phyloP scores from a whole-genome alignment of 2,888 invertebrate species.

The Sussaba pulchella region DNA sequence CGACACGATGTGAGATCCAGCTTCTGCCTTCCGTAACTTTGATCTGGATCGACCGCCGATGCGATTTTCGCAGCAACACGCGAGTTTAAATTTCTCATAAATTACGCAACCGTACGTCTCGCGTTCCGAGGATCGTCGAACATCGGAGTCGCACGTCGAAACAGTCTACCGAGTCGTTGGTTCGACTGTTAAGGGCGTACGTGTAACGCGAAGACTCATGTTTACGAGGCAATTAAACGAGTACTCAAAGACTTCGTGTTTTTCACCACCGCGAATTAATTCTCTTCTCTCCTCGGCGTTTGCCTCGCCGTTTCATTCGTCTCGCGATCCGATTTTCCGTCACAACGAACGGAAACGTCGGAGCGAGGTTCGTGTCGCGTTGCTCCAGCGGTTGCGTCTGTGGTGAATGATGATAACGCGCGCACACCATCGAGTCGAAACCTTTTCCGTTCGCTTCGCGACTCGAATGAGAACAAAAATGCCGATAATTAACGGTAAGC shows the following conservation, averaged over 20 bases:
- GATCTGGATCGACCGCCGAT: slow-evolving; percentile 18
- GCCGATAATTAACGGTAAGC: slow-evolving; percentile 74
- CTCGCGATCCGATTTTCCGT: slow-evolving; percentile 18
- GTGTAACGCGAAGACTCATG: slow-evolving; percentile 38
- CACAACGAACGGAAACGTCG: neutral
- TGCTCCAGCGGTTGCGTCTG: neutral
- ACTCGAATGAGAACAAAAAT: slow-evolving; percentile 71
- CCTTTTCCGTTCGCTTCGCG: slow-evolving; percentile 41
- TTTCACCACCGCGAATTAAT: slow-evolving; percentile 53
- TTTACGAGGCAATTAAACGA: slow-evolving; percentile 68
- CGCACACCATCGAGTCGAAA: slow-evolving; percentile 10
- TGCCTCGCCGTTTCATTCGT: neutral
- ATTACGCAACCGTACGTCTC: neutral
- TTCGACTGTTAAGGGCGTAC: slow-evolving; percentile 4
- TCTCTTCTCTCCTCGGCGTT: slow-evolving; percentile 26
- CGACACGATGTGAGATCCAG: neutral
- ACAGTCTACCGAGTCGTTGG: slow-evolving; percentile 23
- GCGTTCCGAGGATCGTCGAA: slow-evolving; percentile 46
- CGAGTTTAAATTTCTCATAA: slow-evolving; percentile 36
- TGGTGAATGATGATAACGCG: slow-evolving; percentile 36
- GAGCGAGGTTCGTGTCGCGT: neutral
- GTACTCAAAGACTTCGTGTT: slow-evolving; percentile 55
- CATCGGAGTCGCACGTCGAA: slow-evolving; percentile 21
- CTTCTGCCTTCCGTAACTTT: neutral
- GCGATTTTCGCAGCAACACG: slow-evolving; percentile 26